Evolutionary conservation across 2,797 vertebrate species (phyloP).

Genomic region (Gephyroberyx darwinii): DNA sequence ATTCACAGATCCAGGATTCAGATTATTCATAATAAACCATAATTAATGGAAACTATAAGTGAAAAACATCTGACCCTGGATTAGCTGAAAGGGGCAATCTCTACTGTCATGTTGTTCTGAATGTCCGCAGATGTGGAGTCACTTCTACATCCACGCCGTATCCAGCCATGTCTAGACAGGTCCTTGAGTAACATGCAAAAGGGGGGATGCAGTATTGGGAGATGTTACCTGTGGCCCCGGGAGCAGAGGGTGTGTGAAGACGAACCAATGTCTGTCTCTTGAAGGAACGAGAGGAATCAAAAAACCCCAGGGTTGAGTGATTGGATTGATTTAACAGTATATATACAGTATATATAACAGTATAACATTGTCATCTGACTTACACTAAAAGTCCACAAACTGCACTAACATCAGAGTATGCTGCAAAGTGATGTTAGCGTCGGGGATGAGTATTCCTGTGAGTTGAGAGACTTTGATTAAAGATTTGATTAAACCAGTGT

Average conservation of each 20-base stretch:
- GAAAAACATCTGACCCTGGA: neutral
- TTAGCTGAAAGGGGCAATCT: neutral
- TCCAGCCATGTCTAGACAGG: neutral
- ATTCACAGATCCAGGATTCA: neutral
- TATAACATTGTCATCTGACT: slow-evolving; percentile 1
- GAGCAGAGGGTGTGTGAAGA: slow-evolving; percentile 19
- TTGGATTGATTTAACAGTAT: neutral
- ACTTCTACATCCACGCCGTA: neutral
- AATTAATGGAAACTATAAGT: neutral
- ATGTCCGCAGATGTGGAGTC: slow-evolving; percentile 33
- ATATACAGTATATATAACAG: too few species aligned
- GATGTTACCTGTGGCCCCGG: slow-evolving; percentile 30
- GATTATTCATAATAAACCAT: neutral
- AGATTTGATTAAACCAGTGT: too few species aligned
- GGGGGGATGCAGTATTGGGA: neutral
- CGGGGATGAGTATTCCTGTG: neutral
- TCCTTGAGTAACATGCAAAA: slow-evolving; percentile 19
- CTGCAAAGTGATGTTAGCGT: neutral
- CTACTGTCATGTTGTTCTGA: neutral
- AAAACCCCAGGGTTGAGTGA: slow-evolving; percentile 9
- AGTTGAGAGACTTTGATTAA: too few species aligned
- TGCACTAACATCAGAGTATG: neutral
- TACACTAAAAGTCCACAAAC: neutral
- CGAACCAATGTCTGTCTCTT: slow-evolving; percentile 16
- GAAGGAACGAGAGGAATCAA: slow-evolving; percentile 30